phyloP scores from a whole-genome alignment of 2,888 invertebrate species.

The Aethes cnicana region DNA sequence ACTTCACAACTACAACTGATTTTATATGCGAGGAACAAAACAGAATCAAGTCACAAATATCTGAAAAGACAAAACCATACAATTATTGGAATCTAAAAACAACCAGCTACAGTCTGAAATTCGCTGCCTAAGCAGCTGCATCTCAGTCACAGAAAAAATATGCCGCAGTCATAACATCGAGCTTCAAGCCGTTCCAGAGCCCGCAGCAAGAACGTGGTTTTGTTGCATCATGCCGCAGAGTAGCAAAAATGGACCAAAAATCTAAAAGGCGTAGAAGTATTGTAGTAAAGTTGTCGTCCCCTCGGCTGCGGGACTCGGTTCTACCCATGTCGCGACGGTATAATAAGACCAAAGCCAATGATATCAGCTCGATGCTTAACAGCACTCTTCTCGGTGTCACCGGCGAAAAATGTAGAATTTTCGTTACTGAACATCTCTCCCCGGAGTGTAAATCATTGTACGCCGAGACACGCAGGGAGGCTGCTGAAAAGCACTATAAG shows the following conservation, averaged over 20 bases:
- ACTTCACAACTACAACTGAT: conserved; percentile 18
- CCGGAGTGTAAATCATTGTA: conserved; percentile 18
- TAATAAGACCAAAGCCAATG: conserved; percentile 32
- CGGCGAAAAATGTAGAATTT: conserved; percentile 24
- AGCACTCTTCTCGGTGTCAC: conserved; percentile 15
- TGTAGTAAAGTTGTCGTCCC: conserved; percentile 22
- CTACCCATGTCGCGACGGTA: conserved; percentile 28
- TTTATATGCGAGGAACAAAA: conserved; percentile 14
- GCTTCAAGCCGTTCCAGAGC: conserved; percentile 29
- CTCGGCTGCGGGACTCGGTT: conserved; percentile 26
- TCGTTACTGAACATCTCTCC: conserved; percentile 28
- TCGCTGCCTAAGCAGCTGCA: neutral
- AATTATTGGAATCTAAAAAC: neutral
- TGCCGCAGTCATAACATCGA: conserved; percentile 28
- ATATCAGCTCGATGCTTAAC: too few relatives aligned
- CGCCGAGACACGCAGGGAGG: neutral
- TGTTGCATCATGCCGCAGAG: conserved; percentile 18
- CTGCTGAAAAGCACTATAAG: conserved; percentile 5
- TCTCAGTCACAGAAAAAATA: conserved; percentile 26
- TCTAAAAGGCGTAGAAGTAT: conserved; percentile 28
- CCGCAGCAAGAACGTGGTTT: conserved; percentile 11
- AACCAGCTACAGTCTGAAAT: conserved; percentile 10
- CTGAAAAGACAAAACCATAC: conserved; percentile 4
- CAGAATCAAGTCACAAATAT: conserved; percentile 4
- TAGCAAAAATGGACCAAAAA: conserved; percentile 26